Conservation (phyloP, 2,113 vertebrate species). For the Xenotilapia longispinis region DNA sequence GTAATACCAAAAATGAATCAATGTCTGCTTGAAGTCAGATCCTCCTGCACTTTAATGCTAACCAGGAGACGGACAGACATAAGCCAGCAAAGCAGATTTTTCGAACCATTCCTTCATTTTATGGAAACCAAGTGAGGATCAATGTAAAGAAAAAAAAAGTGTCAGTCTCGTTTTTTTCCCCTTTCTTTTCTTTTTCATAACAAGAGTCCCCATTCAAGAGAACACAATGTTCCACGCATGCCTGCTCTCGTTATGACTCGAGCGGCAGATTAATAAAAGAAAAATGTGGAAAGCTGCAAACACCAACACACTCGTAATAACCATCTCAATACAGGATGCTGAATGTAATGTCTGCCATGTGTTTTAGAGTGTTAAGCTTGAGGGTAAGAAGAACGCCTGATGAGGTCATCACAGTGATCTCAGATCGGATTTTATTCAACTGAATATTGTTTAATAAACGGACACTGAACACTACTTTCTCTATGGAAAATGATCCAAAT, state of each 20-base stretch:
- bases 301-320: neutral
- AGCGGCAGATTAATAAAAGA: neutral
- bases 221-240: neutral
- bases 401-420: neutral
- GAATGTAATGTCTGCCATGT: conserved; percentile 4
- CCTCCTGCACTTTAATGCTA: neutral
- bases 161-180: neutral
- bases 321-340: neutral
- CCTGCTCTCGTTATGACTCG: neutral
- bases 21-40: neutral
- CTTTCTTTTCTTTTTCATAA: neutral
- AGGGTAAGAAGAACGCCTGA: neutral
- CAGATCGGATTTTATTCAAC: neutral
- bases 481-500: neutral
- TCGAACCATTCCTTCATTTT: neutral
- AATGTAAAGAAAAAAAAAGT: neutral
- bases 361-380: neutral
- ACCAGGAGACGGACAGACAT: neutral
- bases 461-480: neutral
- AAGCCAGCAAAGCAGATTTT: neutral
- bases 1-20: neutral
- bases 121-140: neutral
- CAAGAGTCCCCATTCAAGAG: conserved; percentile 5
- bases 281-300: neutral
- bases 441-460: neutral